phyloP scores from a whole-genome alignment of 2,113 vertebrate genomes.

The Cochlearius cochlearius region DNA sequence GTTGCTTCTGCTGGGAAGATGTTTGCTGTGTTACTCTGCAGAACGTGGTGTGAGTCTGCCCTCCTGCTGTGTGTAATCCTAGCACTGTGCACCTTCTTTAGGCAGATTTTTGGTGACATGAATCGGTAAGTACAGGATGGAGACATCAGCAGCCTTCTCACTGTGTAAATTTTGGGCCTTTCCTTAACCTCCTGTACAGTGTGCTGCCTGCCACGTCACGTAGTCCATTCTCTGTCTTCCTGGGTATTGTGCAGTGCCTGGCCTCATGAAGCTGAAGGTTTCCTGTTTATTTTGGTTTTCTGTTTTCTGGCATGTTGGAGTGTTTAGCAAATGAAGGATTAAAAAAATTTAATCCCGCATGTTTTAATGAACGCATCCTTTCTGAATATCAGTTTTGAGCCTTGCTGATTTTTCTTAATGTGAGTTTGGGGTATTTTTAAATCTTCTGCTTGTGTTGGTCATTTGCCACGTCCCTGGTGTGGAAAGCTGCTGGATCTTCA shows the following conservation, averaged over 20 bases:
- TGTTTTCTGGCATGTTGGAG: not conserved
- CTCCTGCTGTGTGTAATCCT: not conserved
- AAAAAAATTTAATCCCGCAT: not conserved
- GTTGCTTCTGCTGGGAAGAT: not conserved
- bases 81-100: not conserved
- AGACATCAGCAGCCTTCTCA: not conserved
- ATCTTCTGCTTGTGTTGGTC: not conserved
- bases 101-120: not conserved
- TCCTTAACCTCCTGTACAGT: not conserved
- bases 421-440: not conserved
- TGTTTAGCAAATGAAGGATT: not conserved
- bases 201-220: fast-evolving
- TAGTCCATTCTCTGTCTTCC: not conserved
- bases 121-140: not conserved
- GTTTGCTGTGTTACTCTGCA: not conserved
- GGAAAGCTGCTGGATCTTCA: not conserved
- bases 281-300: not conserved
- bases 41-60: not conserved
- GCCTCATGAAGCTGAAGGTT: not conserved
- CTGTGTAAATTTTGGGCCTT: fast-evolving
- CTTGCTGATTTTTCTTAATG: not conserved
- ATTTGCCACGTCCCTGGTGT: not conserved
- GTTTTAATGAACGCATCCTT: not conserved
- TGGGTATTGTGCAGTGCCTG: not conserved
- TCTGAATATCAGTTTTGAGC: not conserved